Evolutionary conservation across 1,140 invertebrate species (phyloP).

Genomic region (Solenopsis invicta): DNA sequence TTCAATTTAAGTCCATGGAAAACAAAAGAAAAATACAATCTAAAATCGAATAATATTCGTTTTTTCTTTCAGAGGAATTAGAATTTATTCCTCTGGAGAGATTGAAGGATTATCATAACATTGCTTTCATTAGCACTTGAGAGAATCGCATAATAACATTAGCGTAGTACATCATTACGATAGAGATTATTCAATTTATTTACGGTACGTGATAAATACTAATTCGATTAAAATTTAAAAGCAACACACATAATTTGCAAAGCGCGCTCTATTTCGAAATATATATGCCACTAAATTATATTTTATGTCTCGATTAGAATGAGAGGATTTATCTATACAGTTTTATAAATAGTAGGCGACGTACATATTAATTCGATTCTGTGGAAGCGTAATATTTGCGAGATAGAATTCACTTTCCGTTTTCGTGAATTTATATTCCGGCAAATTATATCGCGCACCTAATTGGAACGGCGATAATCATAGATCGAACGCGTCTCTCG

Average conservation of each 20-base stretch:
- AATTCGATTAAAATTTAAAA: neutral
- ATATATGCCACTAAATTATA: neutral
- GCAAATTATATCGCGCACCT: conserved; percentile 6
- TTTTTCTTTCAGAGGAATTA: neutral
- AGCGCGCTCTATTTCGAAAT: neutral
- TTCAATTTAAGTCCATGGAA: neutral
- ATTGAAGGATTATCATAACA: no score
- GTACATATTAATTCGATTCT: neutral
- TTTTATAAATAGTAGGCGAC: neutral
- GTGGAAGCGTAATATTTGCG: neutral
- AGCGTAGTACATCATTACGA: neutral
- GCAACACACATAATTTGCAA: neutral
- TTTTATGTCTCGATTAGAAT: neutral
- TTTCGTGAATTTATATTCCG: neutral
- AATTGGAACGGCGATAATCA: conserved; percentile 21
- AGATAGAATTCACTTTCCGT: neutral
- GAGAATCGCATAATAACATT: neutral
- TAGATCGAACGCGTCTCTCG: neutral
- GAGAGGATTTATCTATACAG: neutral
- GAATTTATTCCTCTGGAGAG: neutral
- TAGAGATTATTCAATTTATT: neutral
- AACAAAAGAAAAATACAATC: neutral
- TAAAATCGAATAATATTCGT: neutral
- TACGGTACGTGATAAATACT: neutral
- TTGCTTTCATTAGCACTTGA: neutral